Base-by-base conservation (phyloP, 2,797 vertebrate genomes). In the Typhlichthys subterraneus region DNA sequence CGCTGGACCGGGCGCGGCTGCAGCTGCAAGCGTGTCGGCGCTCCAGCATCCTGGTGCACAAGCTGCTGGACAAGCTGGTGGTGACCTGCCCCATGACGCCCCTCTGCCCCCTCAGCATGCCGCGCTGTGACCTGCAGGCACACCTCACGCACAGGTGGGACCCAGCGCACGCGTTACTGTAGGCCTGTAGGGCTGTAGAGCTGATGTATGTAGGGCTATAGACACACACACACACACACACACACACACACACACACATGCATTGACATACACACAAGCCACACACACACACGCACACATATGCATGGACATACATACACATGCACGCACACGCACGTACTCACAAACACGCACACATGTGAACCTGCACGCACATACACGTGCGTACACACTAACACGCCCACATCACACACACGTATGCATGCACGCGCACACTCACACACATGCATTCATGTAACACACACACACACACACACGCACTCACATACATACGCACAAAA, bases 1-100 rank as follows among this genome's bases (percentile, higher is more conserved):
- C 97, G 0, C 88, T 99, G 87, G 97, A 99, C 88, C 91, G 97
- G 57, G 95, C 96, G 9, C 92, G 94, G 83, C 93, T 99, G 63
- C 95, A 97, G 84, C 94, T 97, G 83, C 95, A 96, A 85, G 87
- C 95, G 33, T 99, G 97, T 86, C 96, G 96, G 84, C 94, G 96
- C 64, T 98, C 97, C 85, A 99, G 97, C 84, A 98, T 99, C 84
- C 93, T 99, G 65, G 97, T 99, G 75, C 97, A 99, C 89, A 99
- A 99, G 91, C 93, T 99, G 70, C 92, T 99, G 79, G 97, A 99
- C 87, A 99, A 99, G 87, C 86, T 99, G 45, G 89, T 93, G 1
- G 95, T 99, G 69, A 93, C 93, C 12, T 99, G 97, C 78, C 97
- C 97, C 2, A 63, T 93, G 63, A 85, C 84, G 38, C 92, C 92